Base-by-base conservation (phyloP, 2,888 invertebrate species). In the Buathra laborator region DNA sequence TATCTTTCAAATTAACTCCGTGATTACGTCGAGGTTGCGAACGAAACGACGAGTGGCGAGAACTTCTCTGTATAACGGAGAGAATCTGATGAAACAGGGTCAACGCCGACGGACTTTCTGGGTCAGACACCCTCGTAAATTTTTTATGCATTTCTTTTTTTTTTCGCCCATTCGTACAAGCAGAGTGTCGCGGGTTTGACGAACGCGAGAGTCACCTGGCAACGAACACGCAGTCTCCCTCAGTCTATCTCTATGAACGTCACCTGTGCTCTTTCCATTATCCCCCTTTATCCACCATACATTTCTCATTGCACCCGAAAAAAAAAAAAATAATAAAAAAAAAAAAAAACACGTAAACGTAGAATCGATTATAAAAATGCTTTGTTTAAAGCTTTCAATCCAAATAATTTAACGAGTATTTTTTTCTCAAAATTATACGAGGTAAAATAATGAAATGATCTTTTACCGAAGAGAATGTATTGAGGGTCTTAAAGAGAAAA, bases 41-140 rank as follows among this genome's bases (percentile, higher is more conserved):
- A 19, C 37, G 37, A 37, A 37, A 37, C 37, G 68, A 72, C 37
- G 51, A 32, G 53, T 16, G 48, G 32, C 48, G 16, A 66, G 72
- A 37, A 29, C n/a, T 43, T 16, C 16, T 24, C 66, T 19, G 66
- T 29, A 67, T 9, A 37, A 44, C n/a, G 46, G 24, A 75, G 81
- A 51, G 72, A 12, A 59, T 64, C 64, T 66, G 64, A 62, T 46
- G 70, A 83, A 83, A 78, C 66, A 44, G 51, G 83, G 68, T 78
- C 78, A 72, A 62, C 67, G 72, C 59, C 62, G 68, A 44, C 56
- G 56, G 43, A 68, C 43, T 74, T 48, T 59, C 83, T 74, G 78
- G 62, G 74, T 75, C 83, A 70, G 79, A 83, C 74, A 51, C 64
- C 70, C 70, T 83, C 79, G 75, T 79, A 75, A 75, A 79, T 83